phyloP scores from a whole-genome alignment of 2,888 invertebrate species.

The Megaustenia siamemsis region DNA sequence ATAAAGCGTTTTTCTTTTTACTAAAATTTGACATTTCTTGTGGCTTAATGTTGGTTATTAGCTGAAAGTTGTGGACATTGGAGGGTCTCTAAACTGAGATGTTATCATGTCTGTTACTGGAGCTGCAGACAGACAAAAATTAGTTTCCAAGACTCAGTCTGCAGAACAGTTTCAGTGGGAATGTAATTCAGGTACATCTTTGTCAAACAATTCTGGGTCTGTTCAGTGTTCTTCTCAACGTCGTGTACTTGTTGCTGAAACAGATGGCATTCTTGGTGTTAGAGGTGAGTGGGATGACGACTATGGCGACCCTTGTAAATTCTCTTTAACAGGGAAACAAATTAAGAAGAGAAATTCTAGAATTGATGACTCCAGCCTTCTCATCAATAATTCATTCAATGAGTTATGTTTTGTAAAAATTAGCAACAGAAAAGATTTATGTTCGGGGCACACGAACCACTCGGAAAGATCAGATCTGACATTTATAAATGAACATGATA shows the following conservation, averaged over 20 bases:
- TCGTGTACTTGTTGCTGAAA: neutral
- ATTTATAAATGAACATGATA: neutral
- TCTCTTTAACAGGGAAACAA: neutral
- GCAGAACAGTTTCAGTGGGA: conserved; percentile 35
- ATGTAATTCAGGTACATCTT: neutral
- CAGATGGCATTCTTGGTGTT: neutral
- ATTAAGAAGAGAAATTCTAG: neutral
- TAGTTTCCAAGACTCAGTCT: conserved; percentile 18
- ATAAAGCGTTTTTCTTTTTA: too few species aligned
- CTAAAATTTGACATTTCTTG: neutral
- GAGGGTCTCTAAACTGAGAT: neutral
- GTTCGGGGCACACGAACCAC: neutral
- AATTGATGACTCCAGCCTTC: neutral
- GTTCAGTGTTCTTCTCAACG: neutral
- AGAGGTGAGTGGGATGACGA: neutral
- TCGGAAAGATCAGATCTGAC: neutral
- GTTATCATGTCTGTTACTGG: neutral
- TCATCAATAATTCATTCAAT: neutral
- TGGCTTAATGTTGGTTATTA: neutral
- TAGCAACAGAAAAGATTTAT: neutral
- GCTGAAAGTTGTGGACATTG: neutral
- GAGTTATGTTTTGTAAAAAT: conserved; percentile 2
- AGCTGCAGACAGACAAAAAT: neutral
- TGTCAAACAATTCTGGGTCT: neutral
- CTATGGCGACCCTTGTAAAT: neutral